A percentile compares a stretch with the other conserved stretches of the same genome.
phyloP scores from a whole-genome alignment of 2,888 invertebrate species.

The Fragum whitleyi region DNA sequence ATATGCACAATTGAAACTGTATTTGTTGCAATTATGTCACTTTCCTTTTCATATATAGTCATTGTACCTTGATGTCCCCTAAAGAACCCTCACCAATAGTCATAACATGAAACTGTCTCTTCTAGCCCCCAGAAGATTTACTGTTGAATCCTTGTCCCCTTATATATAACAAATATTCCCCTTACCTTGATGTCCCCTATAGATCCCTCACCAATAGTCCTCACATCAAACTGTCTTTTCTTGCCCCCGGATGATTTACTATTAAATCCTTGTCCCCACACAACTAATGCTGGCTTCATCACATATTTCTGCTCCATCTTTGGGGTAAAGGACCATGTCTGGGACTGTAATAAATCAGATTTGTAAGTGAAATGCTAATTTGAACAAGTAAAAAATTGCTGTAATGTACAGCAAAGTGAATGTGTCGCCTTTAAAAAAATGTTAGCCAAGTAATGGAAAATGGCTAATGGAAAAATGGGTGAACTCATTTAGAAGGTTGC shows the following conservation, averaged over 20 bases:
- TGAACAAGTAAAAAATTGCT: too few species aligned
- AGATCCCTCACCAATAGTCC: constrained; percentile 83
- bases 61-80: constrained; percentile 79
- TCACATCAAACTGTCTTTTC: constrained; percentile 78
- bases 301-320: constrained; percentile 78
- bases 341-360: constrained; percentile 78
- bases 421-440: too few species aligned
- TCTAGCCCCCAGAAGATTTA: constrained; percentile 81
- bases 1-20: too few species aligned
- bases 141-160: too few species aligned
- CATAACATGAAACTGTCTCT: constrained; percentile 78
- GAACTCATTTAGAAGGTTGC: too few species aligned
- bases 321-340: constrained; percentile 80
- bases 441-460: too few species aligned
- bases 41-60: too few species aligned
- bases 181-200: constrained; percentile 80
- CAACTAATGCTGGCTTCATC: constrained; percentile 82
- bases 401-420: too few species aligned
- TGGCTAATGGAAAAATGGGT: too few species aligned
- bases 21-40: too few species aligned
- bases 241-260: constrained; percentile 80
- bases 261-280: constrained; percentile 83
- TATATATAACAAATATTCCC: too few species aligned
- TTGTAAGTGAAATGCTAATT: not conserved
- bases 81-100: constrained; percentile 82